These are phyloP conservation scores for Tetheella fluctuosa DNA, from an alignment of 2,888 invertebrate species.

Conservation along the genomic window DNA sequence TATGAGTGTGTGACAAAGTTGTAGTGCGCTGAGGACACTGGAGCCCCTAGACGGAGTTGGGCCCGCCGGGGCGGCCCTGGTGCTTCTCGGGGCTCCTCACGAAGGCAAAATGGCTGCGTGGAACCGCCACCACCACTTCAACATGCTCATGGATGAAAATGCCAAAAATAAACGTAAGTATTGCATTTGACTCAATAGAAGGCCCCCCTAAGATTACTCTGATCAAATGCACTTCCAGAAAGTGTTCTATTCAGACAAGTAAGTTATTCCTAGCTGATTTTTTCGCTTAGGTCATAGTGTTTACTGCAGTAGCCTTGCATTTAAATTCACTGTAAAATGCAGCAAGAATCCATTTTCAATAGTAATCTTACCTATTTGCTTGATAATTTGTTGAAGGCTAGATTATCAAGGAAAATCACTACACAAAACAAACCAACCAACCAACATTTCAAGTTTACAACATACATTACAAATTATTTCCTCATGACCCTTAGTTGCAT, in stretches of 20 bases:
- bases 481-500: background rate
- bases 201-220: too few species aligned
- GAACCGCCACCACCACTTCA: constrained; percentile 90
- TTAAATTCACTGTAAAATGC: background rate
- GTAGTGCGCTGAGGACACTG: constrained; percentile 83
- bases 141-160: constrained; percentile 88
- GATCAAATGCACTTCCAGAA: too few species aligned
- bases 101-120: constrained; percentile 88
- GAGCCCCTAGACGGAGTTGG: constrained; percentile 86
- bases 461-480: background rate
- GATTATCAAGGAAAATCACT: background rate
- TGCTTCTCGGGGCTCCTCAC: constrained; percentile 85
- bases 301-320: constrained; percentile 4
- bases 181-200: background rate
- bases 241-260: too few species aligned
- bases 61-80: constrained; percentile 85
- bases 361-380: background rate
- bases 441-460: background rate
- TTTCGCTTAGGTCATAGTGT: background rate
- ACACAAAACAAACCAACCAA: background rate
- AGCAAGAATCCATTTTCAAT: too few species aligned
- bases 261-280: too few species aligned
- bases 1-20: constrained; percentile 84
- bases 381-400: background rate
- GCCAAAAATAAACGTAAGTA: constrained; percentile 88